phyloP scores from a whole-genome alignment of 2,888 invertebrate species.

The Phalera bucephala region DNA sequence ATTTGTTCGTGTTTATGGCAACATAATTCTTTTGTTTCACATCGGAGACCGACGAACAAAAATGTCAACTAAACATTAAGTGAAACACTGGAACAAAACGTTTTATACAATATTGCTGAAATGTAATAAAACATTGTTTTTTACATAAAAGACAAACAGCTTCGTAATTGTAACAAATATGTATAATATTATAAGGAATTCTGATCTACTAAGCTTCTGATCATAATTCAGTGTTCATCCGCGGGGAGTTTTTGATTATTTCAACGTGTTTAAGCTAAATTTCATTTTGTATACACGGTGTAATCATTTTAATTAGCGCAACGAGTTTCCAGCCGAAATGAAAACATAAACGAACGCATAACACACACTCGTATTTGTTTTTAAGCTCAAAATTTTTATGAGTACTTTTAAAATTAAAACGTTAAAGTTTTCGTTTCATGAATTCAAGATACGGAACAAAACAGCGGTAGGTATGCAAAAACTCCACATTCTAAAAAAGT shows the following conservation, averaged over 20 bases:
- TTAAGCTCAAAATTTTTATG: conserved; percentile 34
- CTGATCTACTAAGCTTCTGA: not conserved
- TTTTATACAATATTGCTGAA: too few species aligned
- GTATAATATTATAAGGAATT: too few species aligned
- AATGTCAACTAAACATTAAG: conserved; percentile 27
- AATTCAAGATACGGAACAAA: conserved; percentile 66
- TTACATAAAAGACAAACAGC: too few species aligned
- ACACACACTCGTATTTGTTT: conserved; percentile 13
- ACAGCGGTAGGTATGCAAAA: conserved; percentile 58
- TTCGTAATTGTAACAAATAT: too few species aligned
- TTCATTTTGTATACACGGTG: not conserved
- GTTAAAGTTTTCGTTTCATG: conserved; percentile 51
- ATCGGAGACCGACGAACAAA: conserved; percentile 24
- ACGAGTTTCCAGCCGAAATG: conserved; percentile 14
- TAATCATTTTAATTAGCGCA: conserved; percentile 9
- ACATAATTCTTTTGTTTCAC: conserved; percentile 44
- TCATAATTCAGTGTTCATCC: not conserved
- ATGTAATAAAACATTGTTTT: too few species aligned
- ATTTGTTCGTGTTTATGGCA: conserved; percentile 50
- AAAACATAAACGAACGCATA: conserved; percentile 21
- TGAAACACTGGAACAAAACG: not conserved
- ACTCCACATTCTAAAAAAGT: conserved; percentile 60
- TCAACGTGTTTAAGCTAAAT: not conserved
- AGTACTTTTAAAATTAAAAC: conserved; percentile 50
- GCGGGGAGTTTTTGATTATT: too few species aligned